Evolutionary conservation across 2,113 vertebrate genomes (phyloP).

Genomic region (Psittacus erithacus): DNA sequence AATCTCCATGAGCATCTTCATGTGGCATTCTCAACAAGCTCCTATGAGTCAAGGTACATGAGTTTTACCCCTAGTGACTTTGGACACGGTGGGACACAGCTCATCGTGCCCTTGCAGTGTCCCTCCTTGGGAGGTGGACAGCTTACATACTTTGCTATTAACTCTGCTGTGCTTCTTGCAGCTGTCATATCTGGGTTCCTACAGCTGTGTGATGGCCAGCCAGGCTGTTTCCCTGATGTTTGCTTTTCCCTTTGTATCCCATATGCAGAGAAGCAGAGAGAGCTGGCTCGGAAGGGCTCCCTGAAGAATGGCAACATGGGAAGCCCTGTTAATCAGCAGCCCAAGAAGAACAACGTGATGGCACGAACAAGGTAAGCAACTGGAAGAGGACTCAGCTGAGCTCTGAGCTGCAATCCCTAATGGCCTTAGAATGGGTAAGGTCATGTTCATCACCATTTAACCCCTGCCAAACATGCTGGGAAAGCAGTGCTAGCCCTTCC

Average conservation of each 20-base stretch:
- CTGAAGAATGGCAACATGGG: constrained; percentile 92
- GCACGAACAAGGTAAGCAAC: constrained; percentile 90
- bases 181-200: background rate
- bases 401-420: background rate
- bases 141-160: background rate
- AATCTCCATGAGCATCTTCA: background rate
- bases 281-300: constrained; percentile 93
- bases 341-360: constrained; percentile 99
- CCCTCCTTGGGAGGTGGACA: background rate
- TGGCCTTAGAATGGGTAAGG: background rate
- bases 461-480: accelerated
- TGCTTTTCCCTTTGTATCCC: constrained; percentile 55
- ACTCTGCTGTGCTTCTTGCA: background rate
- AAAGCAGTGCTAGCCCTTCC: background rate
- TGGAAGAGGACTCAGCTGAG: background rate
- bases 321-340: constrained; percentile 97
- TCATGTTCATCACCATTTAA: background rate
- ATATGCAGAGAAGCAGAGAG: constrained; percentile 94
- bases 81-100: background rate
- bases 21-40: background rate
- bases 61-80: background rate
- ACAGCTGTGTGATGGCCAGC: background rate
- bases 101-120: background rate
- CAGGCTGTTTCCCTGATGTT: constrained; percentile 14
- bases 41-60: background rate